Evolutionary conservation across 1,140 invertebrate species (phyloP), one percentile per base, ranked within the genome.

Genomic region (Potamilus streckersoni): DNA sequence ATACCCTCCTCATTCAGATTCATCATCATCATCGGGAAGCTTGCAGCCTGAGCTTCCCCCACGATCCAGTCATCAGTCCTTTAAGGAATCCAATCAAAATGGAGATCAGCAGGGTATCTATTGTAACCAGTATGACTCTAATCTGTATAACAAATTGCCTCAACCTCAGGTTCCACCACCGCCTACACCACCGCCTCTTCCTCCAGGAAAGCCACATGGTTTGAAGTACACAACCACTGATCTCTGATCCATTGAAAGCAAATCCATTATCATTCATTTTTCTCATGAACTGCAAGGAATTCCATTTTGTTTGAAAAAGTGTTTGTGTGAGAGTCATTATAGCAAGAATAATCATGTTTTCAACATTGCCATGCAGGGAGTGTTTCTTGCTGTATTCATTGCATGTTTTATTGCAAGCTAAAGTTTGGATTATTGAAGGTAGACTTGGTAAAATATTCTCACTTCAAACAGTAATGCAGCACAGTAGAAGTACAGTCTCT

Each of bases 211-310:
- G 14, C 65, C 57, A 23, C 72, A 72, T 55, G 69, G 69, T 61
- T 68, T 77, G 65, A 77, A 77, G 65, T 72, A 77, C 64, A 77
- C 75, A 14, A 77, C 73, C 20, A 77, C 75, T 19, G 75, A 77
- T 57, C 64, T 77, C 63, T 77, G 70, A 72, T 65, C 60, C 31
- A 49, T 49, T 4, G 6, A 49, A 49, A 49, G 38, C 0, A 49
- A 49, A 49, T 49, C 38, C 38, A 1, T 49, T 49, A 49, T 49
- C 38, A 49, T 49, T 49, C 38, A 49, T 49, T 49, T 11, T 49
- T 49, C 38, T 49, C 38, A 49, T 49, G 38, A 8, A 49, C 38
- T 49, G 38, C 38, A 49, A 49, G 38, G 38, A 49, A 49, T 49
- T 49, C 38, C 38, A 49, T 49, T 49, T 49, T 49, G 6, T 11